Evolutionary conservation across 2,797 vertebrate genomes (phyloP), one percentile per base, ranked within the genome.

Genomic region (Coccyzus lansbergi): DNA sequence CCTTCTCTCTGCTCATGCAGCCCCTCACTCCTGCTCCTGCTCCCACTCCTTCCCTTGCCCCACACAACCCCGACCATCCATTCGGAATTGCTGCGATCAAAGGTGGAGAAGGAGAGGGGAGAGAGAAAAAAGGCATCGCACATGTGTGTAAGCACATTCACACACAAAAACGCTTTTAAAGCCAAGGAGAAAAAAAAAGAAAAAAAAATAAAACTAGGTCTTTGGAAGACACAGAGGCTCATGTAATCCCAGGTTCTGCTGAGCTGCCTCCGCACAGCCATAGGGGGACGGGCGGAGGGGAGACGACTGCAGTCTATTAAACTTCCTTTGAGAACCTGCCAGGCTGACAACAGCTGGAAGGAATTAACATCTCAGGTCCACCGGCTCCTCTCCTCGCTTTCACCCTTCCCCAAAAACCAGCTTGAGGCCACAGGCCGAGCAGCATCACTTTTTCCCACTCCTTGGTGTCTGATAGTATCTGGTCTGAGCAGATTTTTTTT

Each of bases 271-370:
- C 5, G 26, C 79, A 34, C 49, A 34, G 90, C 36, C 9, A 31
- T 64, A 80, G 88, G 86, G 86, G 90, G 91, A 92, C 68, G 38
- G 92, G 88, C 85, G 0, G 76, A 95, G 86, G 85, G 86, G 96
- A 92, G 94, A 69, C 81, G 64, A 60, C 95, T 95, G 97, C 94
- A 96, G 95, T 95, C 97, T 93, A 95, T 97, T 95, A 97, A 97
- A 94, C 93, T 96, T 94, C 95, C 95, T 97, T 97, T 97, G 97
- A 96, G 97, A 95, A 83, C 62, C 95, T 96, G 97, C 97, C 97
- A 97, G 95, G 18, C 94, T 96, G 96, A 96, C 95, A 95, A 24
- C 96, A 97, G 97, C 96, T 97, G 96, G 97, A 97, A 97, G 94
- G 92, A 96, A 97, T 97, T 97, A 97, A 76, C 75, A 12, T 81